phyloP scores from a whole-genome alignment of 2,888 invertebrate genomes.

The Ophioninae sp. region DNA sequence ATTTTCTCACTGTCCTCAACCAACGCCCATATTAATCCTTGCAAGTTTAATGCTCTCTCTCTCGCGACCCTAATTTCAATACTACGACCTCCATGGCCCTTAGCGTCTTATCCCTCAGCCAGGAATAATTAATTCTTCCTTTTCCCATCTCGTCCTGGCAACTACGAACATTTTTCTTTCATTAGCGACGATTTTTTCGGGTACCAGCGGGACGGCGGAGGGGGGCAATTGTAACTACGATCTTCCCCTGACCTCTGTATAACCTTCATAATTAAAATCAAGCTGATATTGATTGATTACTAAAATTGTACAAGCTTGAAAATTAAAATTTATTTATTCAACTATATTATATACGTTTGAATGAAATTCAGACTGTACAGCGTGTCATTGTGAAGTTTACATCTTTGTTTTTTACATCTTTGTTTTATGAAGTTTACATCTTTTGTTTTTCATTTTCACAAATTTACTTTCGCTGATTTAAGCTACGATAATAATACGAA shows the following conservation, averaged over 20 bases:
- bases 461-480: too few relatives aligned
- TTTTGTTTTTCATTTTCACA: too few relatives aligned
- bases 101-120: slow-evolving; percentile 43
- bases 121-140: slow-evolving; percentile 73
- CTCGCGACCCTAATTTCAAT: slow-evolving; percentile 76
- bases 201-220: too few relatives aligned
- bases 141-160: slow-evolving; percentile 61
- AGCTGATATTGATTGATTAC: too few relatives aligned
- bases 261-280: too few relatives aligned
- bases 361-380: too few relatives aligned
- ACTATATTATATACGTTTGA: too few relatives aligned
- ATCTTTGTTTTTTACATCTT: too few relatives aligned
- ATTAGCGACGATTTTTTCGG: slow-evolving; percentile 17
- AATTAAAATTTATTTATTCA: background rate
- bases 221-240: background rate
- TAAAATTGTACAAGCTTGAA: background rate
- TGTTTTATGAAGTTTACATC: too few relatives aligned
- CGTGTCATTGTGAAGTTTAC: too few relatives aligned
- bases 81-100: slow-evolving; percentile 63
- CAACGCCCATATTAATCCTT: slow-evolving; percentile 76
- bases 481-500: too few relatives aligned
- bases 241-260: background rate
- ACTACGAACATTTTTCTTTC: slow-evolving; percentile 13
- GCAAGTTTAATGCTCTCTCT: slow-evolving; percentile 77
- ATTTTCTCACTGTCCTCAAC: slow-evolving; percentile 56